phyloP scores from a whole-genome alignment of 1,140 invertebrate genomes.

The Ceratina calcarata region DNA sequence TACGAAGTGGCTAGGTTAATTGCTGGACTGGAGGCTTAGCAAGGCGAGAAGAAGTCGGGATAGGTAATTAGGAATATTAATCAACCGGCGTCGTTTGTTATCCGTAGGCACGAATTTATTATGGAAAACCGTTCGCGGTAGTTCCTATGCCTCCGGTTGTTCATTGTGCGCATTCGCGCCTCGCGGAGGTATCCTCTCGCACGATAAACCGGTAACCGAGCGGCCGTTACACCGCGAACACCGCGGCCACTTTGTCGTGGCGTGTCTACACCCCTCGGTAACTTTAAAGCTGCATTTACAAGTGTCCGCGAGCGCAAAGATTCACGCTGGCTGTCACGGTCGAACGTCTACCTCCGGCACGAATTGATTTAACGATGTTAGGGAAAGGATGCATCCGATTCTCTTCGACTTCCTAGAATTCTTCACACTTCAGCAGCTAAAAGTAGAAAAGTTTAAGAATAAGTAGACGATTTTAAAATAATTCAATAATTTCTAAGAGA shows the following conservation, averaged over 20 bases:
- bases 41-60: neutral
- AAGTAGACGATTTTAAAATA: too few species aligned
- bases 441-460: neutral
- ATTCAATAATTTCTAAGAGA: too few species aligned
- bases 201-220: conserved; percentile 66
- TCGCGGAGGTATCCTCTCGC: conserved; percentile 51
- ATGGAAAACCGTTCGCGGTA: neutral
- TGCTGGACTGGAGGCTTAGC: neutral
- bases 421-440: neutral
- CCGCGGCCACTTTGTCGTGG: conserved; percentile 63
- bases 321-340: conserved; percentile 56
- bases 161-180: conserved; percentile 44
- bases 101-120: conserved; percentile 5
- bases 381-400: neutral
- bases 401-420: neutral
- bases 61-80: conserved; percentile 42
- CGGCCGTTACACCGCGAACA: conserved; percentile 63
- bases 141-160: conserved; percentile 15
- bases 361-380: conserved; percentile 53
- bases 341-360: conserved; percentile 40
- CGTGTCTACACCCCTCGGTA: conserved; percentile 50
- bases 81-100: conserved; percentile 9
- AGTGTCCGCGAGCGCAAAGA: conserved; percentile 60
- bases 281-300: conserved; percentile 63
- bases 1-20: conserved; percentile 32